These are phyloP conservation scores for Iphiclides podalirius DNA, from an alignment of 2,888 invertebrate species.

Conservation along the genomic window DNA sequence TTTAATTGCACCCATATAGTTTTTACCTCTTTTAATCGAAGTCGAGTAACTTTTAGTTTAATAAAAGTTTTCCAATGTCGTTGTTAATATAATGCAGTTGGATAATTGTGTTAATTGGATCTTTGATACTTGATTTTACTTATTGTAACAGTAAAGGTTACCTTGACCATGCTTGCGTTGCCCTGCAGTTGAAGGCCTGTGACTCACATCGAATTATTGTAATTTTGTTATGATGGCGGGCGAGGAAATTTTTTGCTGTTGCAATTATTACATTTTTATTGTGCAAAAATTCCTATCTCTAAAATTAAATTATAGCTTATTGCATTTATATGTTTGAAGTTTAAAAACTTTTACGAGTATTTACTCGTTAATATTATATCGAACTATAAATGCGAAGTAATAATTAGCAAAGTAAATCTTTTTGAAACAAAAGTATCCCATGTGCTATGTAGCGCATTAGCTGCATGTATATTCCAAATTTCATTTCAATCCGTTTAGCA, in stretches of 20 bases:
- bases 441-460: no score
- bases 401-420: no score
- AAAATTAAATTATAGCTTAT: no score
- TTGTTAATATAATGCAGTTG: conserved; percentile 12
- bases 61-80: not conserved
- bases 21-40: not conserved
- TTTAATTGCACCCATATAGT: not conserved
- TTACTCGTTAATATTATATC: no score
- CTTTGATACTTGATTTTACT: conserved; percentile 6
- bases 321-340: no score
- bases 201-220: conserved; percentile 22
- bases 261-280: not conserved
- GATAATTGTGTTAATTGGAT: conserved; percentile 17
- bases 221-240: conserved; percentile 16
- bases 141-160: conserved; percentile 18
- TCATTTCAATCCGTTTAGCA: no score
- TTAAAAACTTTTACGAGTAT: no score
- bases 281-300: no score
- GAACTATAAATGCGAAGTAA: no score
- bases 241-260: conserved; percentile 9
- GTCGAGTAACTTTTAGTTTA: not conserved
- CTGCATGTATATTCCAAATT: no score
- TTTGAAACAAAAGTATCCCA: no score
- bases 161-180: conserved; percentile 22
- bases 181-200: conserved; percentile 19